These are phyloP conservation scores for Caenorhabditis inopinata DNA, from an alignment of 1,140 invertebrate genomes.

Conservation along the genomic window DNA sequence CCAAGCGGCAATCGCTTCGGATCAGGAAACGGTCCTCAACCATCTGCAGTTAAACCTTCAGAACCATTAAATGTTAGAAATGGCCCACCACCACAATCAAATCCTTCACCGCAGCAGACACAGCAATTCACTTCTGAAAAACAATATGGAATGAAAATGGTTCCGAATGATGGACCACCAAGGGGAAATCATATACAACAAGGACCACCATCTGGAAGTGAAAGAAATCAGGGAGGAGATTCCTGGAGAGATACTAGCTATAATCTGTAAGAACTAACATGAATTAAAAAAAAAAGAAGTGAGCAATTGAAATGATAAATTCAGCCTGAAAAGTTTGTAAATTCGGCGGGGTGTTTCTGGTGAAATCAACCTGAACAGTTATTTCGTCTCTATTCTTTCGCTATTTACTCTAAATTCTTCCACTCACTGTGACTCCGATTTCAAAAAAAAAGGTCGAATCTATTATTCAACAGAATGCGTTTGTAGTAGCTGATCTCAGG, in stretches of 20 bases:
- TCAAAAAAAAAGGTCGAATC: no score
- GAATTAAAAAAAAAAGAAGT: no score
- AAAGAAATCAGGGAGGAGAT: not conserved
- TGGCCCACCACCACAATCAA: not conserved
- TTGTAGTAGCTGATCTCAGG: no score
- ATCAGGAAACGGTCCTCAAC: not conserved
- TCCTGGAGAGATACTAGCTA: not conserved
- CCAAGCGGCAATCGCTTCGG: not conserved
- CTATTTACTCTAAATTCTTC: no score
- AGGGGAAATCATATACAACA: not conserved
- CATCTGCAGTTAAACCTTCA: not conserved
- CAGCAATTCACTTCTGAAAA: not conserved
- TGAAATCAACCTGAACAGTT: no score
- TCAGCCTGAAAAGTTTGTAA: no score
- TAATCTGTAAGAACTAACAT: not conserved
- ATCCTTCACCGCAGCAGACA: not conserved
- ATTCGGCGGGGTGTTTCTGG: no score
- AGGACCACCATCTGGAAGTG: not conserved
- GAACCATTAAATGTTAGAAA: not conserved
- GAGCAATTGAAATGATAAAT: no score
- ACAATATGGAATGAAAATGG: not conserved
- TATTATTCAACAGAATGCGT: no score
- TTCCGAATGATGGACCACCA: no score
- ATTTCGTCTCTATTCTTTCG: no score
- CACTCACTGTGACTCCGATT: no score